Conservation (phyloP, 2,888 invertebrate species). For the Drosophila yooni region DNA sequence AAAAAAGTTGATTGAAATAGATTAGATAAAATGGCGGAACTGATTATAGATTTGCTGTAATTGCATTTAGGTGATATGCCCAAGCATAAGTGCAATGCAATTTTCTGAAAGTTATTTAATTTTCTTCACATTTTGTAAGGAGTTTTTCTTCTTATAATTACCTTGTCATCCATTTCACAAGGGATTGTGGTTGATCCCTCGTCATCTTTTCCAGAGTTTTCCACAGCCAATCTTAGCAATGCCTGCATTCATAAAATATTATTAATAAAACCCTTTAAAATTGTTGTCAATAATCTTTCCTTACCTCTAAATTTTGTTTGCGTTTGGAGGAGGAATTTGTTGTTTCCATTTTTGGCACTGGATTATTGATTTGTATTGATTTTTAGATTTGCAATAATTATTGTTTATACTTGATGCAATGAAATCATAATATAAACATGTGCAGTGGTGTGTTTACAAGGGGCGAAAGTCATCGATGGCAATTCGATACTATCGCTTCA, state of each 20-base stretch:
- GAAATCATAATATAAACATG: conserved; percentile 30
- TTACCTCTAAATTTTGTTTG: conserved; percentile 51
- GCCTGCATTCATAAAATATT: conserved; percentile 19
- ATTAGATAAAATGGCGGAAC: neutral
- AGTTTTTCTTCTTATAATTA: conserved; percentile 1
- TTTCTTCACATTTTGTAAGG: neutral
- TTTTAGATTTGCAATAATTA: neutral
- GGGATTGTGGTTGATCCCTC: neutral
- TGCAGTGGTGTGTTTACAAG: conserved; percentile 12
- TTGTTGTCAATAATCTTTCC: accelerated
- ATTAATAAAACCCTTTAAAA: neutral
- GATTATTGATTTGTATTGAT: neutral
- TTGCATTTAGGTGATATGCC: neutral
- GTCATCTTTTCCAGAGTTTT: conserved; percentile 44
- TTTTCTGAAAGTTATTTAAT: neutral
- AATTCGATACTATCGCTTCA: neutral
- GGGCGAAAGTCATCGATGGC: neutral
- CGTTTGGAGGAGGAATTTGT: conserved; percentile 24
- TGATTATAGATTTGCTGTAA: neutral
- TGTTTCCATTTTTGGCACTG: conserved; percentile 28
- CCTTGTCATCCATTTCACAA: conserved; percentile 15
- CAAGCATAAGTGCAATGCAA: neutral
- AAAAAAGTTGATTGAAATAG: neutral
- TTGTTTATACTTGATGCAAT: neutral
- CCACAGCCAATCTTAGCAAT: conserved; percentile 46